Evolutionary conservation across 2,113 vertebrate species (phyloP), one percentile per base, ranked within the genome.

Genomic region (Dascyllus trimaculatus): DNA sequence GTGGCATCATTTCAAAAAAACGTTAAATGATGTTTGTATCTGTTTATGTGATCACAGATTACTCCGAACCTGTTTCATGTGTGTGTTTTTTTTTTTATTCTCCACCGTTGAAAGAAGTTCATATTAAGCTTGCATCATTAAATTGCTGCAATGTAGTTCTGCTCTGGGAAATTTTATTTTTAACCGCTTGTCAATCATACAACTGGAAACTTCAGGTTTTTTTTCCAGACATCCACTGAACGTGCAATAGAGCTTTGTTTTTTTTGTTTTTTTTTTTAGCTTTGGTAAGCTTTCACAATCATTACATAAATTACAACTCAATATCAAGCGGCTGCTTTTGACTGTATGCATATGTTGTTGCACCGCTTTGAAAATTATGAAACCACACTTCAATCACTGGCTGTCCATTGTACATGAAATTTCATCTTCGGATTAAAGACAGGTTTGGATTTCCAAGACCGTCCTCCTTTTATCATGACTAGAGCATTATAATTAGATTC

Each of bases 251-350:
- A 75, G 81, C 66, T 85, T 90, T 89, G 90, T 89, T 83, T 71
- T 83, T 77, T 49, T 18, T 51, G 2, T 49, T 49, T n/a, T 19
- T 18, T 19, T 49, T 18, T 51, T 19, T 1, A 75, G 72, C 81
- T 84, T 76, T 81, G 48, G 57, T 80, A 24, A 22, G 40, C 76
- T 85, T 86, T 92, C 83, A 91, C 85, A 91, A 75, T 76, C 68
- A 64, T 85, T 72, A 89, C 81, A 91, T 80, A 79, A 90, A 82
- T 86, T 89, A 82, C 80, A 87, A 87, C 69, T 82, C 79, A 10
- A 91, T 91, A 90, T 88, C 88, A 87, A 91, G 89, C 90, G 87
- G 86, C 87, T 93, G 90, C 88, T 89, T 90, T 90, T 91, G 88
- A 91, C 89, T 91, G 80, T 84, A 89, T 85, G 87, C 88, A 89